These are phyloP conservation scores for Neosilurus mollespiculum DNA, from an alignment of 2,797 vertebrate genomes.

Conservation along the genomic window DNA sequence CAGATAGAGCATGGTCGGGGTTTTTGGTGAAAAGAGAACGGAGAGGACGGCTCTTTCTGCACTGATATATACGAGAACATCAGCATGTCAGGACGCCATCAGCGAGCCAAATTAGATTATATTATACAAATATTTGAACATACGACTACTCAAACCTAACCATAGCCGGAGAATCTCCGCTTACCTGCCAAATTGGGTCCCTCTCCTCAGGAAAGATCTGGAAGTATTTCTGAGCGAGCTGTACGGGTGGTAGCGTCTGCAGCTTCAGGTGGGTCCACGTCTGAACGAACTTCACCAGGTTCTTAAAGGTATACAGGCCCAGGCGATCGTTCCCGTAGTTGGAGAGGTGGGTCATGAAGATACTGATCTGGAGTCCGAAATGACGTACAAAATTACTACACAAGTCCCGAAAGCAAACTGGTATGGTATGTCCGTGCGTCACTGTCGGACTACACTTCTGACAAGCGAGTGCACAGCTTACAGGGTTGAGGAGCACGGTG, in stretches of 20 bases:
- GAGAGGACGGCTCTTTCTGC: conserved; percentile 40
- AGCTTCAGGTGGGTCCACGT: conserved; percentile 96
- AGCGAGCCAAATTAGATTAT: not conserved
- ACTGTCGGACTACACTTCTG: not conserved
- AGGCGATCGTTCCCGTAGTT: conserved; percentile 98
- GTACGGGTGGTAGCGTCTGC: conserved; percentile 91
- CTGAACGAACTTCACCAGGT: conserved; percentile 89
- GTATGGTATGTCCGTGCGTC: not conserved
- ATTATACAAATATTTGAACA: not conserved
- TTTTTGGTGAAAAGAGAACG: conserved; percentile 33
- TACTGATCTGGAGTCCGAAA: conserved; percentile 83
- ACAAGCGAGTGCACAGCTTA: conserved; percentile 59
- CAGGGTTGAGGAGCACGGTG: conserved; percentile 84
- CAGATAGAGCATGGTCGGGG: conserved; percentile 34
- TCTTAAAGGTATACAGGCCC: conserved; percentile 96
- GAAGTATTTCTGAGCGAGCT: conserved; percentile 96
- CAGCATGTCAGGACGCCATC: conserved; percentile 30
- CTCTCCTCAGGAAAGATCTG: conserved; percentile 96
- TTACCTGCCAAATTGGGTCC: conserved; percentile 95
- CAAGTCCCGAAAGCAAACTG: not conserved
- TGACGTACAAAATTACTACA: not conserved
- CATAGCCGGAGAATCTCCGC: not conserved
- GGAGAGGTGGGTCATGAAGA: conserved; percentile 99
- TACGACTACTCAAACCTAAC: not conserved
- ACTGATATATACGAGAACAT: conserved; percentile 12